Evolutionary conservation across 2,797 vertebrate genomes (phyloP).

Genomic region (Chromobotia macracanthus): DNA sequence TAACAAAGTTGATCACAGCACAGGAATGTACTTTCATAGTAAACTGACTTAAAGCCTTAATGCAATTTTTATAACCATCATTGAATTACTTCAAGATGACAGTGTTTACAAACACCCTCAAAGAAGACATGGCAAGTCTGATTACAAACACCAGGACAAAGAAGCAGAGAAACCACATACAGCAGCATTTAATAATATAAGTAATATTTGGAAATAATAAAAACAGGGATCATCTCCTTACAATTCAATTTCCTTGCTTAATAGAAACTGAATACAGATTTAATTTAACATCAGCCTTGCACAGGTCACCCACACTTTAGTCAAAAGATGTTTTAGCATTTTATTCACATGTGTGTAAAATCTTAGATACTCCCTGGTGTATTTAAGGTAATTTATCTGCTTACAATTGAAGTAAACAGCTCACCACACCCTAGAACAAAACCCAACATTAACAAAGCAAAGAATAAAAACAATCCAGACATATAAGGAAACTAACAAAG

Average conservation of each 20-base stretch:
- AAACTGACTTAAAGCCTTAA: neutral
- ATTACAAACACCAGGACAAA: constrained; percentile 23
- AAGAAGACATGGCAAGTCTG: neutral
- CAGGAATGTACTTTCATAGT: constrained; percentile 7
- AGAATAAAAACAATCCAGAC: neutral
- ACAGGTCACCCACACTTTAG: neutral
- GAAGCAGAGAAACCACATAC: neutral
- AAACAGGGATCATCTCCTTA: neutral
- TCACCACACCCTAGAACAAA: neutral
- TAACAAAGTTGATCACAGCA: constrained; percentile 7
- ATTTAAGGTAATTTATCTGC: neutral
- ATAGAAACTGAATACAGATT: neutral
- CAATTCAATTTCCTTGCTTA: neutral
- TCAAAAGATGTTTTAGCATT: neutral
- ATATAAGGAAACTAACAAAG: neutral
- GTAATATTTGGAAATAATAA: neutral
- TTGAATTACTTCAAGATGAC: neutral
- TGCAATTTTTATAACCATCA: neutral
- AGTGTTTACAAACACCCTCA: constrained; percentile 3
- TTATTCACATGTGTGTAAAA: neutral
- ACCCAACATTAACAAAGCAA: constrained; percentile 1
- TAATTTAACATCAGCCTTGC: neutral
- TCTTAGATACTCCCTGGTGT: constrained; percentile 2
- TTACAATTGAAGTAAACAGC: neutral
- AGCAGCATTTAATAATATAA: neutral